Evolutionary conservation across 2,888 invertebrate genomes (phyloP).

Genomic region (Trichogramma evanescens): DNA sequence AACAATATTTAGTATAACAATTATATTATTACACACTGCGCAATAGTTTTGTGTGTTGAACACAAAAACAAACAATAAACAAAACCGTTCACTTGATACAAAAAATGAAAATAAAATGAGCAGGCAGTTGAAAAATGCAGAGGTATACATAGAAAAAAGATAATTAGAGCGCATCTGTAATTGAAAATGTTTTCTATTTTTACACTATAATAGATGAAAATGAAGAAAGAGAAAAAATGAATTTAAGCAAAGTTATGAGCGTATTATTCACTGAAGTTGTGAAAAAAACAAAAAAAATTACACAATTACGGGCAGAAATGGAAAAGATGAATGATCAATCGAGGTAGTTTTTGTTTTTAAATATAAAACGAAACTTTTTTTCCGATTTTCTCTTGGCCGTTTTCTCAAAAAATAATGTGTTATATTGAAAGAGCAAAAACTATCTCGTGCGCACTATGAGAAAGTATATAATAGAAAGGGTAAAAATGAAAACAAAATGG

Average conservation of each 20-base stretch:
- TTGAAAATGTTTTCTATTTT: conserved; percentile 45
- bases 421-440: conserved; percentile 10
- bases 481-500: conserved; percentile 24
- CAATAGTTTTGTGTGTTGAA: conserved; percentile 11
- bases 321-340: conserved; percentile 1
- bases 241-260: conserved; percentile 1
- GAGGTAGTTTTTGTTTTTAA: conserved; percentile 10
- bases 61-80: conserved; percentile 2
- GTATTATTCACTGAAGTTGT: too few relatives aligned
- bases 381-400: too few relatives aligned
- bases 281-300: conserved; percentile 7
- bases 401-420: too few relatives aligned
- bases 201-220: conserved; percentile 34
- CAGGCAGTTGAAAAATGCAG: conserved; percentile 2
- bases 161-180: conserved; percentile 36
- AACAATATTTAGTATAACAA: conserved; percentile 10
- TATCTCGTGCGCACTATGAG: conserved; percentile 10
- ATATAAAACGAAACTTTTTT: background rate
- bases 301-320: background rate
- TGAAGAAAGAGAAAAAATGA: conserved; percentile 4
- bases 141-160: background rate
- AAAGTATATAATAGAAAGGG: conserved; percentile 12
- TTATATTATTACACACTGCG: conserved; percentile 8
- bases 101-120: conserved; percentile 6
- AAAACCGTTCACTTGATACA: conserved; percentile 16